Conservation (phyloP, 2,888 invertebrate species). For the Rhagonycha lutea region DNA sequence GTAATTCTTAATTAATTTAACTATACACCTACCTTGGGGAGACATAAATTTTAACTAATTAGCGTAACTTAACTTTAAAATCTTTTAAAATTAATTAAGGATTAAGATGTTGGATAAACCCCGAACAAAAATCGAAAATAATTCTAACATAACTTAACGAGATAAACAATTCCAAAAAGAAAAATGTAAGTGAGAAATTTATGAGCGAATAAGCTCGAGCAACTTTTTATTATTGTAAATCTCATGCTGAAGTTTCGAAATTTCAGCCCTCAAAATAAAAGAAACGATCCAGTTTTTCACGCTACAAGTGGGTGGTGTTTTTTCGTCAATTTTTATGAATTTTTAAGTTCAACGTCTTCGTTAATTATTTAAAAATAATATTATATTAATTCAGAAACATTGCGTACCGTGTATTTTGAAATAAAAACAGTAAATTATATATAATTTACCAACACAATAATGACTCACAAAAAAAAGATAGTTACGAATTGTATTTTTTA, state of each 20-base stretch:
- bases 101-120: background rate
- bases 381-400: background rate
- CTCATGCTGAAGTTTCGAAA: background rate
- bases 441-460: background rate
- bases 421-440: background rate
- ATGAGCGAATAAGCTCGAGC: background rate
- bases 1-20: slow-evolving; percentile 37
- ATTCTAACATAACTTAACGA: background rate
- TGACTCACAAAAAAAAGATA: background rate
- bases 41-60: slow-evolving; percentile 34
- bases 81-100: slow-evolving; percentile 25
- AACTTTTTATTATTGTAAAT: background rate
- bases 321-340: background rate
- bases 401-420: background rate
- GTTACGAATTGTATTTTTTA: background rate
- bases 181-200: background rate
- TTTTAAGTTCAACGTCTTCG: background rate
- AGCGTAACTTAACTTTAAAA: slow-evolving; percentile 23
- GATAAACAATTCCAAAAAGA: background rate
- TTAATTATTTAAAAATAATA: background rate
- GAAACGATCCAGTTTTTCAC: background rate
- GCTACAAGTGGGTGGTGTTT: background rate
- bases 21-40: slow-evolving; percentile 29
- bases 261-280: background rate
- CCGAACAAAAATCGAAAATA: background rate